Evolutionary conservation across 2,888 invertebrate genomes (phyloP), one percentile per base, ranked within the genome.

Genomic region (Philaethria dido): DNA sequence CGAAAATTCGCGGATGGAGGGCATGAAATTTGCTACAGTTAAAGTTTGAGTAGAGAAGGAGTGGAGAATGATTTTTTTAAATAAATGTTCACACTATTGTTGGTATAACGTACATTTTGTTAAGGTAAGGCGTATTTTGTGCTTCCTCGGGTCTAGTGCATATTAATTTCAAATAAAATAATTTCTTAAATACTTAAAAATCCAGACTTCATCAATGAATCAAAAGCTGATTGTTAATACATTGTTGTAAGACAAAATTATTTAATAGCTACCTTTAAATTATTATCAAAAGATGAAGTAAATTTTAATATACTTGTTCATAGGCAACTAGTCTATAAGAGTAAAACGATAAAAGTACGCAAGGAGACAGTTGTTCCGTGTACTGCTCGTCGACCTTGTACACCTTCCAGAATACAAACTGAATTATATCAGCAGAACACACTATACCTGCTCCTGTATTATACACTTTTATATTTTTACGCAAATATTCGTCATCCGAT

Each of bases 381-480:
- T 77, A 69, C 55, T 68, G 73, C 78, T 71, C n/a, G 81, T 71
- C 70, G 78, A 68, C 83, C 83, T 83, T 82, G 79, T 71, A 72
- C 66, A 64, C 71, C 73, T 73, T 73, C 74, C 73, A 73, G 69
- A 69, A 65, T 42, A 69, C 52, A 62, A 44, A 48, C 44, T 63
- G 65, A 47, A 64, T 71, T 69, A 65, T 57, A 66, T 62, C 63
- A n/a, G 25, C 29, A 52, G 29, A 55, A 9, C 39, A 55, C 20
- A 22, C 22, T 9, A 8, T n/a, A 20, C 9, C 6, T 36, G 54
- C 20, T 3, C 8, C 20, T 39, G n/a, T 14, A 6, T 55, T 16
- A 14, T 42, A 9, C 11, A 18, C 8, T 3, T 39, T 39, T 18
- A 52, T 16, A 29, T 11, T 11, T 39, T 11, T 39, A 13, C 3